Percentiles rank a stretch among this genome's conserved stretches.
phyloP scores from a whole-genome alignment of 64 coral and sea anemone species.

The Stichodactyla mertensii region DNA sequence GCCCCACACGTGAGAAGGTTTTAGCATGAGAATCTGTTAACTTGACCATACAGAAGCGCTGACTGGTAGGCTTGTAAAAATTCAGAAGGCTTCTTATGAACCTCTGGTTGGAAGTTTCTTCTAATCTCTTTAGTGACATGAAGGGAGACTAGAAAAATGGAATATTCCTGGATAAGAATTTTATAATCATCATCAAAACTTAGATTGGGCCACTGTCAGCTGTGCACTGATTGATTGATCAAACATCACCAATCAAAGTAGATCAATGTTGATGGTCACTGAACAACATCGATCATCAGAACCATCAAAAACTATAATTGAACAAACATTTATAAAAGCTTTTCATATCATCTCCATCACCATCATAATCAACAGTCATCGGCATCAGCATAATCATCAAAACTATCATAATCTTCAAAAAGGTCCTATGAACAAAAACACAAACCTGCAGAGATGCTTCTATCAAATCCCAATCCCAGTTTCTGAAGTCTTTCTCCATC shows the following conservation, averaged over 20 bases:
- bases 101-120: constrained; percentile 54
- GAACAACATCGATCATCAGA: background rate
- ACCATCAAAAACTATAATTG: background rate
- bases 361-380: background rate
- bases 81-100: constrained; percentile 89
- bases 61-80: constrained; percentile 88
- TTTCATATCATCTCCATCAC: background rate
- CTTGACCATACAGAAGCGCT: constrained; percentile 69
- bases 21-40: constrained; percentile 63
- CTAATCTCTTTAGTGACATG: constrained; percentile 49
- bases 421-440: background rate
- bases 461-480: constrained; percentile 67
- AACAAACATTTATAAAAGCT: too few species aligned
- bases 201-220: too few species aligned
- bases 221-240: too few species aligned
- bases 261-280: too few species aligned
- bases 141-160: background rate
- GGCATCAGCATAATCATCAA: background rate
- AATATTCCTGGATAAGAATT: background rate
- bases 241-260: too few species aligned
- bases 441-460: constrained; percentile 56
- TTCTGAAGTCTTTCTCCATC: constrained; percentile 54
- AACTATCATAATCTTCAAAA: background rate
- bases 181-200: background rate
- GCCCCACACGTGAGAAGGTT: constrained; percentile 69